Conservation (phyloP, 2,888 invertebrate species). For the Branchellion lobata region DNA sequence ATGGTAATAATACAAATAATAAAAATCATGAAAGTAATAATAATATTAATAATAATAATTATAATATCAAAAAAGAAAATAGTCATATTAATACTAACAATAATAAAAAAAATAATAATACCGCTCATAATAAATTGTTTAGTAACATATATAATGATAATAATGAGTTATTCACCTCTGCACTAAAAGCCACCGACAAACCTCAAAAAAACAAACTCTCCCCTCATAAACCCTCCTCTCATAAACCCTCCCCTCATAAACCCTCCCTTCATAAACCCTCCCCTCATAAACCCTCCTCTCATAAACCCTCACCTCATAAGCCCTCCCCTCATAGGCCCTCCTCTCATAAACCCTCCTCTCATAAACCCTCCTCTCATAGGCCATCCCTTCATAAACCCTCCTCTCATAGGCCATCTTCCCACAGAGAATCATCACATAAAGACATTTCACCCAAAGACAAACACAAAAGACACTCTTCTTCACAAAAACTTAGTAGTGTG, state of each 20-base stretch:
- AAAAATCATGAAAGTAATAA: constrained; percentile 5
- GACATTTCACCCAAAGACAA: neutral
- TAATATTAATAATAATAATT: neutral
- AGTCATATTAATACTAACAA: neutral
- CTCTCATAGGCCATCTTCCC: neutral
- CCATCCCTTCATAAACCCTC: no score
- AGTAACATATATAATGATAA: no score
- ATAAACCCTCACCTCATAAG: neutral
- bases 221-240: neutral
- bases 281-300: neutral
- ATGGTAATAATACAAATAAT: constrained; percentile 18
- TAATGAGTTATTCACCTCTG: no score
- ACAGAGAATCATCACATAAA: neutral
- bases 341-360: no score
- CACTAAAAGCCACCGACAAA: no score
- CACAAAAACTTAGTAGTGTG: no score
- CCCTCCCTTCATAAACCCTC: neutral
- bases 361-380: no score
- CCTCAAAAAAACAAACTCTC: neutral
- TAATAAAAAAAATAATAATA: neutral
- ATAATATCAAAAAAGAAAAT: no score
- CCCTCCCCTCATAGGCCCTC: no score
- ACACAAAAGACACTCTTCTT: no score
- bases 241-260: neutral
- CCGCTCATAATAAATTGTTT: no score